Conservation (phyloP, 2,113 vertebrate genomes). For the Rostratula benghalensis region DNA sequence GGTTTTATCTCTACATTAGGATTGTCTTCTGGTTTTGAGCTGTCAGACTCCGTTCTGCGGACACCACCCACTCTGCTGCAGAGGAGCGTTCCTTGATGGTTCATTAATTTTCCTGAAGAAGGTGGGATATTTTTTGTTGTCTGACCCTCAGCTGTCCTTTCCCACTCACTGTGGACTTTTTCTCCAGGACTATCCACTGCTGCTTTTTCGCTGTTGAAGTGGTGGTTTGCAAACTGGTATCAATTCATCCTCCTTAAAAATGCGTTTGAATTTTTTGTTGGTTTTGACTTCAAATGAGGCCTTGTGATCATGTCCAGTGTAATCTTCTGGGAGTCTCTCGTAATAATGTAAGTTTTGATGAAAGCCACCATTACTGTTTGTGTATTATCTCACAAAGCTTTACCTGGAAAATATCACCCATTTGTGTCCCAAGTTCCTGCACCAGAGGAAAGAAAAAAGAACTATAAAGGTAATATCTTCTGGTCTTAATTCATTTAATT, state of each 20-base stretch:
- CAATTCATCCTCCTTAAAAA: neutral
- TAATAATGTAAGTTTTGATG: neutral
- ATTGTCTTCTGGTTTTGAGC: conserved; percentile 48
- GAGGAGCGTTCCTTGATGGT: neutral
- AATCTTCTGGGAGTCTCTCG: neutral
- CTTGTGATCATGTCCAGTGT: neutral
- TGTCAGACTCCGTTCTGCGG: conserved; percentile 6
- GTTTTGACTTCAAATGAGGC: neutral
- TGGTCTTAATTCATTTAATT: neutral
- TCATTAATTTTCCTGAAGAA: neutral
- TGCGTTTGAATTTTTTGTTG: neutral
- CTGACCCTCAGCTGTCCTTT: neutral
- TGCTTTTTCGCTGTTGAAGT: neutral
- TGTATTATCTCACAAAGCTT: neutral
- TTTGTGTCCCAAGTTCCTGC: neutral
- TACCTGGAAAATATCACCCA: neutral
- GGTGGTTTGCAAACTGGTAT: neutral
- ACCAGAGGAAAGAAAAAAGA: neutral
- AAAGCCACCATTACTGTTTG: neutral
- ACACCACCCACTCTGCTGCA: neutral
- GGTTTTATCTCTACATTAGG: conserved; percentile 53
- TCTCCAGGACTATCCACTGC: neutral
- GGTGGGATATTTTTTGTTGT: neutral
- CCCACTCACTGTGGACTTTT: neutral
- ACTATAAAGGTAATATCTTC: neutral